A percentile compares a stretch with the other conserved stretches of the same genome.
phyloP scores from a whole-genome alignment of 2,797 vertebrate genomes.

The Sebastes hubbsi region DNA sequence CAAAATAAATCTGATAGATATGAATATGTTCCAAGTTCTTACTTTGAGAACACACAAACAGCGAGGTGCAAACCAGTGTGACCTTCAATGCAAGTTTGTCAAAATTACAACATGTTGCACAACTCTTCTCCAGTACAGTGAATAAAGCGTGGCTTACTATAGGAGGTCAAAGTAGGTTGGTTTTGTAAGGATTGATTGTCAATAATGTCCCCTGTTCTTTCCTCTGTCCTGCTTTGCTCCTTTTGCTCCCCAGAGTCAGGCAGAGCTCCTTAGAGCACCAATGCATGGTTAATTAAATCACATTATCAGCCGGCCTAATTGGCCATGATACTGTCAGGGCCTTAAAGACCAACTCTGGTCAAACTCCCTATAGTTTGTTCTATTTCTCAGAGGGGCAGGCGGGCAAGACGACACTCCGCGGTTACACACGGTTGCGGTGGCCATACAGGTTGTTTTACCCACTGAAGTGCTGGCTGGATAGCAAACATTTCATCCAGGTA shows the following conservation, averaged over 20 bases:
- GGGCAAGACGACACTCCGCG: background rate
- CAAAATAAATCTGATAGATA: background rate
- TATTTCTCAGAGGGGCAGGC: constrained; percentile 15
- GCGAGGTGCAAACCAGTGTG: background rate
- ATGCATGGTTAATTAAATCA: constrained; percentile 70
- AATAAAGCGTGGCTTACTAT: background rate
- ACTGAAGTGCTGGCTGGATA: background rate
- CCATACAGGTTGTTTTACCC: too few species aligned
- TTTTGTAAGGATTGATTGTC: background rate
- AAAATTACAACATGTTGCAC: background rate
- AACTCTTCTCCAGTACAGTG: background rate
- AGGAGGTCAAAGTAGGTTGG: too few species aligned
- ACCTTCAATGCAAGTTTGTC: background rate
- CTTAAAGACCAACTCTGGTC: constrained; percentile 48
- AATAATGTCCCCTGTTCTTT: background rate
- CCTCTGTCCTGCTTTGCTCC: background rate
- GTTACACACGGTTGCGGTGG: background rate
- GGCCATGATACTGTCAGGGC: constrained; percentile 68
- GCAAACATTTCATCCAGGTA: background rate
- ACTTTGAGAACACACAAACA: background rate
- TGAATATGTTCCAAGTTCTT: background rate
- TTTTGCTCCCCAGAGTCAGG: constrained; percentile 2
- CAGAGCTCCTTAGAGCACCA: constrained; percentile 50
- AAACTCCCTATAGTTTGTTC: constrained; percentile 15
- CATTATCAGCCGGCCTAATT: constrained; percentile 75